Evolutionary conservation across 2,888 invertebrate species (phyloP), one percentile per base, ranked within the genome.

Genomic region (Heliconius sara): DNA sequence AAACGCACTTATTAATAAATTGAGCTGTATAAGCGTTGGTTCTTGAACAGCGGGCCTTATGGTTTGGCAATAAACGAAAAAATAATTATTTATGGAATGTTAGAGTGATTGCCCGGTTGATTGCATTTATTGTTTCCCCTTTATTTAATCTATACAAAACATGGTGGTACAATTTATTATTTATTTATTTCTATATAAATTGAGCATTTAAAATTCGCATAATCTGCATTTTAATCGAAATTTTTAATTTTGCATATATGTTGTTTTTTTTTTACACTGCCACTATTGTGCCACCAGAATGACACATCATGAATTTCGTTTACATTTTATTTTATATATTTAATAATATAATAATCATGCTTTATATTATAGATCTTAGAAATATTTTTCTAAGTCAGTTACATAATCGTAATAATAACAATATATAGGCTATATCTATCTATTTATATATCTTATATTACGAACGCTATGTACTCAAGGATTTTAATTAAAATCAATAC

Each of bases 41-140:
- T 78, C 63, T 76, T 67, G 74, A 78, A 43, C 66, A 76, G 75
- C 63, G 43, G 79, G 77, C 82, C 67, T 68, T 78, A 80, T 78
- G 81, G 81, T 82, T 84, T 82, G 84, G 85, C 85, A 85, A 84
- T 84, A 84, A 82, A 80, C 78, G 73, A 82, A 82, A 83, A 82
- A 83, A 80, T 86, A 84, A 85, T 89, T 88, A 89, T 90, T 90
- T 89, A 88, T 89, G 86, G 88, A 86, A 86, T 89, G 89, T 90
- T 90, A 86, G 87, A 85, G 85, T 88, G 86, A 84, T 87, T 84
- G 87, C 84, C 85, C 85, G 88, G 87, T 90, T 89, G 88, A 86
- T 88, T 89, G 94, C 94, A 94, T 94, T 93, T 93, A 92, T 91
- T 89, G 87, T 84, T 84, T 84, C 83, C 83, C 83, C 87, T 86